Evolutionary conservation across 2,797 vertebrate species (phyloP).

Genomic region (Valencia hispanica): DNA sequence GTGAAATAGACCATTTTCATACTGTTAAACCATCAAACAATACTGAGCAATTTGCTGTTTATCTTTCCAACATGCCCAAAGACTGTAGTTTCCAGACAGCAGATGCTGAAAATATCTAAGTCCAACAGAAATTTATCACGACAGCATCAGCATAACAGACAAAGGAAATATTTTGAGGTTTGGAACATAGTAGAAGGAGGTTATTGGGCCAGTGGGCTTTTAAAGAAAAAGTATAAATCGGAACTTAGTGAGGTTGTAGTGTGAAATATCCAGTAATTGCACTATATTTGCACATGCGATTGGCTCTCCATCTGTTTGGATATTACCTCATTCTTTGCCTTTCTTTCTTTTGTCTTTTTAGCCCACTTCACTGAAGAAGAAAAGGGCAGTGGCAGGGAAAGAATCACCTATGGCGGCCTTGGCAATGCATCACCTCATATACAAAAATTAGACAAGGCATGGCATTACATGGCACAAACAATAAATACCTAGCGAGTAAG

Average conservation of each 20-base stretch:
- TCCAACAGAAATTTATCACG: constrained; percentile 33
- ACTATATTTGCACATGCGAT: constrained; percentile 48
- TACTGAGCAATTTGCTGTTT: constrained; percentile 22
- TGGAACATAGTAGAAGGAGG: constrained; percentile 7
- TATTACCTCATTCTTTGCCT: constrained; percentile 37
- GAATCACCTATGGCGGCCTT: constrained; percentile 74
- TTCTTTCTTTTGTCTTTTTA: constrained; percentile 27
- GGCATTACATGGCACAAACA: constrained; percentile 23
- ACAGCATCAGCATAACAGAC: constrained; percentile 30
- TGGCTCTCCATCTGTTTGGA: constrained; percentile 26
- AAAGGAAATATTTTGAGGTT: constrained; percentile 10
- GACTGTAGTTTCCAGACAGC: constrained; percentile 7
- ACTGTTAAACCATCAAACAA: constrained; percentile 23
- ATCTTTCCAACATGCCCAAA: constrained; percentile 4
- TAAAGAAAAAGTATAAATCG: not conserved
- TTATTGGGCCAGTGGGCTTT: constrained; percentile 1
- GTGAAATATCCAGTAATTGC: not conserved
- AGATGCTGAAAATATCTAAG: constrained; percentile 23
- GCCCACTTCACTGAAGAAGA: constrained; percentile 52
- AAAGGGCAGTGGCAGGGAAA: constrained; percentile 74
- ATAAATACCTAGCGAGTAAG: constrained; percentile 45
- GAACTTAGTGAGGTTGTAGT: not conserved
- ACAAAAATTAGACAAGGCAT: constrained; percentile 43
- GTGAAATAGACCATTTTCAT: constrained; percentile 37
- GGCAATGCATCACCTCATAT: constrained; percentile 65